Conservation (phyloP, 2,797 vertebrate species). For the Mionectes olivaceus region DNA sequence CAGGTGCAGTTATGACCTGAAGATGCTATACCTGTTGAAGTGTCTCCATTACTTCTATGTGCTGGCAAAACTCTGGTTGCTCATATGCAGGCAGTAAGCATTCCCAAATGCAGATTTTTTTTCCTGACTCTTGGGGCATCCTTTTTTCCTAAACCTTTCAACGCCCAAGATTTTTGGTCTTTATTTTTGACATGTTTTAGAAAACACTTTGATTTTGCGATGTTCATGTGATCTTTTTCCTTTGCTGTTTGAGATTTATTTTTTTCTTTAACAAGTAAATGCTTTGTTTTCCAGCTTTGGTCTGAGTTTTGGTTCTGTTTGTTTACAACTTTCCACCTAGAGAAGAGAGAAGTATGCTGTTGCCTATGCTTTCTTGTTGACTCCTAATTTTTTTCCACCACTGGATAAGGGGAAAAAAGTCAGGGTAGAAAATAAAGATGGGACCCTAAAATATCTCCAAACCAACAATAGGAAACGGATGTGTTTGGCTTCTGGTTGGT, state of each 20-base stretch:
- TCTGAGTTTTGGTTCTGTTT: neutral
- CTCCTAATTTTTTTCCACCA: neutral
- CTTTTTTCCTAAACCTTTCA: neutral
- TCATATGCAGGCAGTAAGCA: neutral
- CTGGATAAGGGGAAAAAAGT: neutral
- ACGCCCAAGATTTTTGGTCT: neutral
- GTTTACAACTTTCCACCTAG: neutral
- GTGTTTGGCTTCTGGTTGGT: constrained; percentile 33
- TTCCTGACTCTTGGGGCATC: neutral
- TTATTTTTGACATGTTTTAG: neutral
- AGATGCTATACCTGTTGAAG: neutral
- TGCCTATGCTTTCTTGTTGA: neutral
- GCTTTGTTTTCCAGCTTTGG: neutral
- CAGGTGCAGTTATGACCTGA: neutral
- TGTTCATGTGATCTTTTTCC: neutral
- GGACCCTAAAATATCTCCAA: constrained; percentile 37
- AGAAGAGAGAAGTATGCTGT: neutral
- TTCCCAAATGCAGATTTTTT: neutral
- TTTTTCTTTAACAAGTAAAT: neutral
- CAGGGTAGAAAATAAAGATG: constrained; percentile 38
- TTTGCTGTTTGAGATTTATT: neutral
- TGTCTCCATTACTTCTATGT: neutral
- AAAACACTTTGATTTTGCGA: neutral
- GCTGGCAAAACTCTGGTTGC: neutral
- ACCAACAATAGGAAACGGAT: constrained; percentile 23